These are phyloP conservation scores for Tuta absoluta DNA, from an alignment of 2,888 invertebrate genomes.

Conservation along the genomic window DNA sequence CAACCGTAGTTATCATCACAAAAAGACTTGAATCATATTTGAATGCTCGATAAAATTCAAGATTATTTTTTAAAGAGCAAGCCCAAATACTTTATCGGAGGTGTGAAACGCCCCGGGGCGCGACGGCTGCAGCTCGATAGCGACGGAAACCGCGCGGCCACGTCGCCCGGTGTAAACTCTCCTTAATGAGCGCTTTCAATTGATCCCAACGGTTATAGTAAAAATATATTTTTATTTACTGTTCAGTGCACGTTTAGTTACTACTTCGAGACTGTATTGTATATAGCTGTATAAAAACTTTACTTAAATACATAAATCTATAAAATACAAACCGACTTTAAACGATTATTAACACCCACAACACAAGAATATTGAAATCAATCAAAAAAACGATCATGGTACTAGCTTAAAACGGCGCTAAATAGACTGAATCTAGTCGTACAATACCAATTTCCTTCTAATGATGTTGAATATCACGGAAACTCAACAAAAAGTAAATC, in stretches of 20 bases:
- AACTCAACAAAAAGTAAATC: neutral
- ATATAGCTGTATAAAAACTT: too few relatives aligned
- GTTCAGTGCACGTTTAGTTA: neutral
- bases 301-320: too few relatives aligned
- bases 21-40: too few relatives aligned
- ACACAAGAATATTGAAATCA: too few relatives aligned
- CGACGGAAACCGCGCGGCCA: conserved; percentile 60
- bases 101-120: neutral
- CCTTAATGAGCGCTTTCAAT: conserved; percentile 54
- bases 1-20: too few relatives aligned
- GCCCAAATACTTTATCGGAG: neutral
- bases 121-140: conserved; percentile 53
- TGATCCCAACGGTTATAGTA: neutral
- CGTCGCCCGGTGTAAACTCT: conserved; percentile 53
- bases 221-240: neutral
- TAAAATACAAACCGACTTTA: too few relatives aligned
- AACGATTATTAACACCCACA: too few relatives aligned
- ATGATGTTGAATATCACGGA: neutral
- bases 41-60: too few relatives aligned
- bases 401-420: too few relatives aligned
- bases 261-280: neutral
- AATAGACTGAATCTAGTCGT: too few relatives aligned
- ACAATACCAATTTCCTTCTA: neutral
- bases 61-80: too few relatives aligned
- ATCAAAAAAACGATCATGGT: too few relatives aligned